phyloP scores from a whole-genome alignment of 1,140 invertebrate species.

The Chrysomallon squamiferum region DNA sequence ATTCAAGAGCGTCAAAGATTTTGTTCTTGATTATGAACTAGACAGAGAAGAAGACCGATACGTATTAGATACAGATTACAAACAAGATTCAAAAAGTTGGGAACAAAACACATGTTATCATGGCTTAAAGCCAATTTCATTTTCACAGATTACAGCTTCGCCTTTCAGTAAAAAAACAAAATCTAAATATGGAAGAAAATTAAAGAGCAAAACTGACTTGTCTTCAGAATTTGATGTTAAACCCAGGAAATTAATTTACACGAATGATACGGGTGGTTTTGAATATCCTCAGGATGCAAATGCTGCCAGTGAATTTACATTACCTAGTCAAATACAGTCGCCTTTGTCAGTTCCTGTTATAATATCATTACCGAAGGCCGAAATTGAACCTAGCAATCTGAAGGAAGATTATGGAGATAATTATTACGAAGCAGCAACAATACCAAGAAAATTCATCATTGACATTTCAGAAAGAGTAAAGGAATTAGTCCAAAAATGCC shows the following conservation, averaged over 20 bases:
- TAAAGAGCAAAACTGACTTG: too few species aligned
- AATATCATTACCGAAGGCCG: slow-evolving; percentile 8
- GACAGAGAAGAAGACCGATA: background rate
- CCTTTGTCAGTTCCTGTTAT: slow-evolving; percentile 1
- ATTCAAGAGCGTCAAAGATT: background rate
- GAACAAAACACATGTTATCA: too few species aligned
- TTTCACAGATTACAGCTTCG: too few species aligned
- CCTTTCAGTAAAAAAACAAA: too few species aligned
- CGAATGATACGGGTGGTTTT: background rate
- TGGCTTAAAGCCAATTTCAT: too few species aligned
- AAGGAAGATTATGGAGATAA: slow-evolving; percentile 10
- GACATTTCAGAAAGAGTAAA: slow-evolving; percentile 14
- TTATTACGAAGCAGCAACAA: slow-evolving; percentile 11
- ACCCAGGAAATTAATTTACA: too few species aligned
- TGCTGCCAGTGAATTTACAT: background rate
- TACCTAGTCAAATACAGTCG: background rate
- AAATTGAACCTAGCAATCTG: slow-evolving; percentile 5
- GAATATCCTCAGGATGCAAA: background rate
- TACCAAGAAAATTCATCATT: slow-evolving; percentile 21
- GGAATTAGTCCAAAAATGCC: slow-evolving; percentile 4
- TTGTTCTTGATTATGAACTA: background rate
- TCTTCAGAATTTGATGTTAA: too few species aligned
- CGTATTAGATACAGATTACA: background rate
- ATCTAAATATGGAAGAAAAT: too few species aligned
- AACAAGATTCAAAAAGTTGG: background rate